Evolutionary conservation across 2,797 vertebrate genomes (phyloP), one percentile per base, ranked within the genome.

Genomic region (Aselliscus stoliczkanus): DNA sequence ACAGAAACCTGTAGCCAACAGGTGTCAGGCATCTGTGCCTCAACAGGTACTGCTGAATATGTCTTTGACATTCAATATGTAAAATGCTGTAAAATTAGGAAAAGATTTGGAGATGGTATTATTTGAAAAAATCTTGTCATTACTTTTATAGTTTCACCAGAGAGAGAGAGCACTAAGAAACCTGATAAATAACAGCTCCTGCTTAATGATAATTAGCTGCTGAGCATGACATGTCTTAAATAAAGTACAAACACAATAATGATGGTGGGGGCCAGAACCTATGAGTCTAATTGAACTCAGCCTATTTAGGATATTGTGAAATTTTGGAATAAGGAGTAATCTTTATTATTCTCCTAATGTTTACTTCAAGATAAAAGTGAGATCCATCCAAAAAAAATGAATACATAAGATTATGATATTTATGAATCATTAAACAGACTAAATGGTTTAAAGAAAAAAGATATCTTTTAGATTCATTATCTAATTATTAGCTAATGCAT

Each of bases 141-240:
- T 75, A 76, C 37, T 94, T 92, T 93, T 44, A 79, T 17, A 92
- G 7, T 88, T 93, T 88, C 20, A 65, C 7, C 39, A 90, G 37
- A 92, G 5, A 90, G 37, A 92, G 5, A 39, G 34, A 79, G 8
- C 7, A 86, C 23, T 18, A 73, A 42, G 7, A 77, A 70, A 25
- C 1, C 10, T 92, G 42, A 72, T n/a, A 77, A 88, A 18, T 65
- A 75, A 52, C 0, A 92, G 6, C 0, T 70, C 7, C 13, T 27
- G 69, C 1, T 79, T 88, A 92, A 62, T 37, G 20, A 58, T 87
- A 12, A 60, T 27, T 64, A 60, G 21, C 10, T 72, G 47, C 3
- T 76, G 29, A 54, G 6, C 2, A 72, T 87, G 37, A 15, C 11
- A 47, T 54, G 4, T 58, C 9, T 75, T 84, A 23, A 94, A 79